phyloP scores from a whole-genome alignment of 2,797 vertebrate genomes.

The Coregonus ussuriensis region DNA sequence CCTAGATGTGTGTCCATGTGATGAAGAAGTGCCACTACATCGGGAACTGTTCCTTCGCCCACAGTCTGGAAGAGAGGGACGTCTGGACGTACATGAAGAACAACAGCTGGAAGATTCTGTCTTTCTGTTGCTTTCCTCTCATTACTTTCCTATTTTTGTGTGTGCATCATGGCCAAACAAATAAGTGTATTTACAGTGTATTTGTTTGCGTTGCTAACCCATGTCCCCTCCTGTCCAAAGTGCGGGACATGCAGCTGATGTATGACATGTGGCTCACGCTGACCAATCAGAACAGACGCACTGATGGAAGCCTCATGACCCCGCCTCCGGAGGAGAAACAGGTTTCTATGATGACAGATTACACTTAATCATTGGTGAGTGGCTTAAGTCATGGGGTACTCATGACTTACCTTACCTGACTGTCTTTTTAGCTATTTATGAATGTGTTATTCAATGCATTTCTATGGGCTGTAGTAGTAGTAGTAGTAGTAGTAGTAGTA shows the following conservation, averaged over 20 bases:
- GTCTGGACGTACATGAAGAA: constrained; percentile 99
- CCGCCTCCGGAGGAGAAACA: constrained; percentile 92
- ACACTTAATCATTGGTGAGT: constrained; percentile 91
- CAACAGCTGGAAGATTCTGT: constrained; percentile 88
- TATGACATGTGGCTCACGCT: constrained; percentile 97
- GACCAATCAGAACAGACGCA: constrained; percentile 89
- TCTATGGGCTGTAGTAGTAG: too few relatives aligned
- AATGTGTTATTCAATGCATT: too few relatives aligned
- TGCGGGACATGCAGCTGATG: constrained; percentile 98
- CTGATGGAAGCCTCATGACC: constrained; percentile 83
- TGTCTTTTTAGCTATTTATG: too few relatives aligned
- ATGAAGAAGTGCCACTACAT: constrained; percentile 99
- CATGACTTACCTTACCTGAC: too few relatives aligned
- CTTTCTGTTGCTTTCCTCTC: not conserved
- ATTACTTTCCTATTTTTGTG: not conserved
- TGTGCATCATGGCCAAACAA: not conserved
- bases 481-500: too few relatives aligned
- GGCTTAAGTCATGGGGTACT: not conserved
- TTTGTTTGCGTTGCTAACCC: not conserved
- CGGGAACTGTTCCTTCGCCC: constrained; percentile 97
- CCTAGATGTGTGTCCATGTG: constrained; percentile 95
- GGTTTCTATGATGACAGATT: constrained; percentile 95
- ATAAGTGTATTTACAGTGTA: not conserved
- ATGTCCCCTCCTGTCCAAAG: constrained; percentile 59
- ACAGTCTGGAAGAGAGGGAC: constrained; percentile 95